These are phyloP conservation scores for Crax fasciolata DNA, from an alignment of 2,797 vertebrate genomes.

Conservation along the genomic window DNA sequence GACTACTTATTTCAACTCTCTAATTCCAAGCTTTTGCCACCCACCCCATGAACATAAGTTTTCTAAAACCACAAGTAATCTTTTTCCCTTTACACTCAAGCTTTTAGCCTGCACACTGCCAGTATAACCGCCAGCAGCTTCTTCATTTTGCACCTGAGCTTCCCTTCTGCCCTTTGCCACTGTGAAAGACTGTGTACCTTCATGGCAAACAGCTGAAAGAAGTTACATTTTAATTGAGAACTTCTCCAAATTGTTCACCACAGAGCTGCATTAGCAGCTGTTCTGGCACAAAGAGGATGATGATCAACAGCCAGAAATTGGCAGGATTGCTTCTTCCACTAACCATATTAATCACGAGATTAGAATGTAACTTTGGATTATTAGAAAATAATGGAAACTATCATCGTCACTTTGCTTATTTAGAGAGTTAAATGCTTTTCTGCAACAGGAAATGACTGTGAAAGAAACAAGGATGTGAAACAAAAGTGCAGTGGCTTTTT, in stretches of 20 bases:
- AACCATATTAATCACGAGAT: neutral
- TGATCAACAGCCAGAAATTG: neutral
- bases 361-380: neutral
- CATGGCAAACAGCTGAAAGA: neutral
- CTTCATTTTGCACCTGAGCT: neutral
- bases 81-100: neutral
- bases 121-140: neutral
- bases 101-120: neutral
- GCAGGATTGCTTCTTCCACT: neutral
- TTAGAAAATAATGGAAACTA: neutral
- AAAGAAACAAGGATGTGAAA: neutral
- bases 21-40: neutral
- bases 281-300: neutral
- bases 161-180: neutral
- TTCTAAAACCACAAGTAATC: neutral
- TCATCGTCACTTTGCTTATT: neutral
- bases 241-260: neutral
- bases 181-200: neutral
- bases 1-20: neutral
- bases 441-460: neutral
- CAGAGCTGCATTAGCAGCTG: neutral
- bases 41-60: rapidly evolving
- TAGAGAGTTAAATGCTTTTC: neutral
- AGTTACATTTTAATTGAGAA: neutral
- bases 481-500: neutral